Base-by-base conservation (phyloP, 1,140 invertebrate species). In the Lordiphosa stackelbergi region DNA sequence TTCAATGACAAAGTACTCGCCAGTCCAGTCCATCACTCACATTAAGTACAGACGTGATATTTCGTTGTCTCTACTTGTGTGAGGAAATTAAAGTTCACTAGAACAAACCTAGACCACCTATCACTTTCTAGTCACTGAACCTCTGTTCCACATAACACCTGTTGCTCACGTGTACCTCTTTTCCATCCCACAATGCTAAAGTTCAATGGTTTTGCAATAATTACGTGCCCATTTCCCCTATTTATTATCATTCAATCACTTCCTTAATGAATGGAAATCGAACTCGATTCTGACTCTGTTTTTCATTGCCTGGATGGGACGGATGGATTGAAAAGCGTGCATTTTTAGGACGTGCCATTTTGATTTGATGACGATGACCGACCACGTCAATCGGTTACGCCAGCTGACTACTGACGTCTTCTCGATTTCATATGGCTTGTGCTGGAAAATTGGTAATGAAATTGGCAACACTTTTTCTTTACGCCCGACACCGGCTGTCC, bases 391-490 rank as follows among this genome's bases (percentile, higher is more conserved):
- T 66, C 41, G 52, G 71, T 69, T 73, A 58, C 57, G 63, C 70
- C 59, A 72, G 35, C 47, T 73, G 53, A 53, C 41, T 38, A 41
- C 37, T 45, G 31, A 28, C 53, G 47, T 16, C 42, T 34, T 4
- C 43, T 28, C 40, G 10, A 36, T 49, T 52, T 38, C 24, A 55
- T 34, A 58, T 55, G 40, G 57, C 49, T 61, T 57, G 53, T 58
- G 51, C 58, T 74, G 68, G 59, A 53, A 81, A 83, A 81, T 83
- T 64, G 77, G 62, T 84, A 84, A 83, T 84, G 57, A 84, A 77
- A 81, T 72, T 84, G 68, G 68, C 68, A 72, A 81, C 69, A 73
- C 56, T 78, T 77, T 78, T 66, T 70, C 58, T 56, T 34, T 31
- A 70, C 65, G 55, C 60, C 43, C 53, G 42, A 42, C 53, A 35